Percentiles rank a stretch among this genome's conserved stretches.
Conservation (phyloP, 2,113 vertebrate genomes). For the Herpetotheres cachinnans region DNA sequence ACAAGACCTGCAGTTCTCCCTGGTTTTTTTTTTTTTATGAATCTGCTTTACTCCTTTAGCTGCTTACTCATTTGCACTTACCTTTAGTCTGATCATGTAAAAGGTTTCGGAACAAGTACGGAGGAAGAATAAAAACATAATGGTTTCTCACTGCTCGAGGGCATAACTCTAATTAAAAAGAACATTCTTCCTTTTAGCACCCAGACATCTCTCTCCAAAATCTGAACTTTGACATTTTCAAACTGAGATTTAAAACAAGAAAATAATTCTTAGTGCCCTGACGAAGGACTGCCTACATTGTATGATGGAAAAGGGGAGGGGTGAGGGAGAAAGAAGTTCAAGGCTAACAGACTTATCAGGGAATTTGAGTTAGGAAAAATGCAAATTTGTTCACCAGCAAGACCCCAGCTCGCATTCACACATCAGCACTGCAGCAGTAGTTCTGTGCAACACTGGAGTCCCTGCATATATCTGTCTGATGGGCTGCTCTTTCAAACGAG, state of each 20-base stretch:
- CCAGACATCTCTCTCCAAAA: constrained; percentile 32
- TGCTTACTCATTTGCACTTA: constrained; percentile 58
- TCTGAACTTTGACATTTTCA: constrained; percentile 67
- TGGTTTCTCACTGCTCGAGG: constrained; percentile 50
- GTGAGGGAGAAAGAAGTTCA: not conserved
- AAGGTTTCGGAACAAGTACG: constrained; percentile 56
- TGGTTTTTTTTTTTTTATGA: not conserved
- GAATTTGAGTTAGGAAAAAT: not conserved
- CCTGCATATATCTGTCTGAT: not conserved
- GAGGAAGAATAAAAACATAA: constrained; percentile 64
- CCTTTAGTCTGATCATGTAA: constrained; percentile 58
- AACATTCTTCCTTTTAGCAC: constrained; percentile 61
- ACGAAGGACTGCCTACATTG: not conserved
- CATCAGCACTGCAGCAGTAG: not conserved
- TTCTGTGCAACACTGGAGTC: rapidly evolving
- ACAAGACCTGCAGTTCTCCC: not conserved
- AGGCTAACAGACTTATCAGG: constrained; percentile 8
- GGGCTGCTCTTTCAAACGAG: rapidly evolving
- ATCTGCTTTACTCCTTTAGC: constrained; percentile 49
- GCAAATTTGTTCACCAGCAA: not conserved
- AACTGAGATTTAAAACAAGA: constrained; percentile 60
- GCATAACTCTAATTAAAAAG: constrained; percentile 66
- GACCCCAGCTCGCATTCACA: not conserved
- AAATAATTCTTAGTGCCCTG: constrained; percentile 36
- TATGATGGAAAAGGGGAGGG: not conserved